Base-by-base conservation (phyloP, 1,140 invertebrate species). In the Cryptotermes secundus region DNA sequence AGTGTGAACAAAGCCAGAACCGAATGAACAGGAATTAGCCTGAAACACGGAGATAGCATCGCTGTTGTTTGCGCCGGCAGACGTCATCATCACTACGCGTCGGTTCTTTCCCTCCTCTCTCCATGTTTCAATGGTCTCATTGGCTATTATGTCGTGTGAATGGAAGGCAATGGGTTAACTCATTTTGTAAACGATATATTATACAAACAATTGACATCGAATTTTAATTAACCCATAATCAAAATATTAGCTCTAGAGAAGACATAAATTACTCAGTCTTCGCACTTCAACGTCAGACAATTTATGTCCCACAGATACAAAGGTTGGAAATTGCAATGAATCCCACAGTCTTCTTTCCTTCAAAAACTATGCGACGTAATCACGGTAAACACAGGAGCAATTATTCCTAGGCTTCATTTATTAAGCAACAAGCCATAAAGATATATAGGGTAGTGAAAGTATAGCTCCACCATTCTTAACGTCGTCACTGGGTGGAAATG, bases 141-240 rank as follows among this genome's bases (percentile, higher is more conserved):
- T 31, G 31, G 26, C 26, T n/a, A 72, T 72, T 72, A 72, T n/a
- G 26, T 72, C 59, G n/a, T n/a, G n/a, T 72, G 59, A 72, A 72
- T 72, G 59, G 59, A 72, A 72, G 59, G 59, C 31, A 26, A 72
- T 72, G 9, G 59, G 59, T 72, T 72, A 72, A 72, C 59, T 72
- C 26, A n/a, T 72, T 3, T 72, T n/a, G 26, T 72, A 72, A 72
- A 72, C 31, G 59, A 72, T 16, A n/a, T n/a, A 59, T 72, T 72
- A 31, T 3, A n/a, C 26, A 72, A 31, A 26, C n/a, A 72, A 72
- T 31, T 72, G 10, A 72, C 16, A 26, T 26, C 7, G 26, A 72
- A 72, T 72, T 72, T 72, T 72, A 72, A 72, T 72, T 72, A 72
- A 72, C 59, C 59, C 59, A 31, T 72, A 72, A 31, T 16, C 59